Conservation (phyloP, 2,113 vertebrate genomes). For the Cichladusa arquata region DNA sequence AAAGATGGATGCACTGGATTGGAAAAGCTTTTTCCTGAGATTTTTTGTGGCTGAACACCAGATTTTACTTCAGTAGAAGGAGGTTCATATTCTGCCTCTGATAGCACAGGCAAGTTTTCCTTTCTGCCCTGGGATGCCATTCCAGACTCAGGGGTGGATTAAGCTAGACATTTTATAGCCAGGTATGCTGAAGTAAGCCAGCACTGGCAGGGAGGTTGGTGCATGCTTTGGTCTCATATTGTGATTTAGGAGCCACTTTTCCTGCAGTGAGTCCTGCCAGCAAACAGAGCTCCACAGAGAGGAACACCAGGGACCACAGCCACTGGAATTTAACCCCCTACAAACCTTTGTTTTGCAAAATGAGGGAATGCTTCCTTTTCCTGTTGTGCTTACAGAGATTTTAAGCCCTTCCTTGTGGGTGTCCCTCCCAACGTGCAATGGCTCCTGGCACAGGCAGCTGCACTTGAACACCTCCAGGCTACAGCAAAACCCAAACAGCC, state of each 20-base stretch:
- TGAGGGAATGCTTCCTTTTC: neutral
- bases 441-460: neutral
- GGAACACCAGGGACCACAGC: neutral
- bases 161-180: neutral
- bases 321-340: neutral
- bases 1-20: neutral
- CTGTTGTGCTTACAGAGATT: neutral
- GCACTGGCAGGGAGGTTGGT: neutral
- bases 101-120: neutral
- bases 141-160: neutral
- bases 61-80: neutral
- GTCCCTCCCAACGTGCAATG: rapidly evolving
- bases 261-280: neutral
- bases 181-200: neutral
- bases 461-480: neutral
- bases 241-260: neutral
- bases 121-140: neutral
- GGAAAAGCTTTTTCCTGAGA: neutral
- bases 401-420: neutral
- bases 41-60: neutral
- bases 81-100: neutral
- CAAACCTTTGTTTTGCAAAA: neutral
- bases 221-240: neutral
- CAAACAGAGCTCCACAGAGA: neutral
- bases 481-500: neutral